A percentile compares a stretch with the other conserved stretches of the same genome.
Evolutionary conservation across 2,888 invertebrate genomes (phyloP).

Genomic region (Mesoligia furuncula): DNA sequence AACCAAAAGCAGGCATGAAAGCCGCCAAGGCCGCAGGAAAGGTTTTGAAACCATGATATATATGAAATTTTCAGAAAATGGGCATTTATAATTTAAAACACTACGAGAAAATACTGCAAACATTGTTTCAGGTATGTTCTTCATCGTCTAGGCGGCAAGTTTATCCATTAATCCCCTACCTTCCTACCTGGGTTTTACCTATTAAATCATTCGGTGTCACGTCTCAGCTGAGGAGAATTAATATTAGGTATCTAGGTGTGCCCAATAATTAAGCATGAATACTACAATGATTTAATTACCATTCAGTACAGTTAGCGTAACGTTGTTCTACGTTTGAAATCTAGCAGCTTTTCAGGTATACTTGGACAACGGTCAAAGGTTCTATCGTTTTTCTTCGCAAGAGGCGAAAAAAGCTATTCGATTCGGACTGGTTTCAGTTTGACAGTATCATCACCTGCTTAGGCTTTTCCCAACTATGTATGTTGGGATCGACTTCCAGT

Average conservation of each 20-base stretch:
- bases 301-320: neutral
- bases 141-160: neutral
- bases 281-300: constrained; percentile 6
- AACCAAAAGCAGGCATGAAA: neutral
- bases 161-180: neutral
- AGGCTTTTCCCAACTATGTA: neutral
- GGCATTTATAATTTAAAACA: neutral
- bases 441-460: neutral
- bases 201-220: constrained; percentile 23
- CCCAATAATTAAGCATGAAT: neutral
- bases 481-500: neutral
- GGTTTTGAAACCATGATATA: neutral
- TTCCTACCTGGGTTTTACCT: too few species aligned
- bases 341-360: neutral
- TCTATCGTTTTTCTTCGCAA: neutral
- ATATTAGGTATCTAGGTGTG: neutral
- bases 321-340: neutral
- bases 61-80: neutral
- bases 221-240: constrained; percentile 10
- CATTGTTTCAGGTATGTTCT: neutral
- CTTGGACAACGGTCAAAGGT: neutral
- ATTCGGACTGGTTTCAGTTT: neutral
- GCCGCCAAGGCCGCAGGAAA: neutral
- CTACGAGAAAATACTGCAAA: neutral
- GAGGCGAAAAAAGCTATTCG: neutral